These are phyloP conservation scores for Embiotoca jacksoni DNA, from an alignment of 2,113 vertebrate species.

Conservation along the genomic window DNA sequence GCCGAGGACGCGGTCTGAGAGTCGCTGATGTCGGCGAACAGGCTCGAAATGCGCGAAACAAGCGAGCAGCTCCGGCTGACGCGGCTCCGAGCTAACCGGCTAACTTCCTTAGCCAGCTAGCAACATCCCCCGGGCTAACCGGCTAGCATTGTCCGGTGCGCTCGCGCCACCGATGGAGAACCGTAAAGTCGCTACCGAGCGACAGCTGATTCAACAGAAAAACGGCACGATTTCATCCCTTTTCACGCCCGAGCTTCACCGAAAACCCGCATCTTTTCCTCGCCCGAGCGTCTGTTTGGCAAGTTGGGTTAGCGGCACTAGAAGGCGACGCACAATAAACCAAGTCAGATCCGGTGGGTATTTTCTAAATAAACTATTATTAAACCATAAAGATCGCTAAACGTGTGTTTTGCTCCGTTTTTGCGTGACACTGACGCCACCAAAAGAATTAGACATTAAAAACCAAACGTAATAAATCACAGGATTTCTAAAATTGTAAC, in stretches of 20 bases:
- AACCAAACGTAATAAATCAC: no score
- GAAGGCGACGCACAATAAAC: neutral
- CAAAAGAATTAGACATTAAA: fast-evolving
- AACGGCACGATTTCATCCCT: fast-evolving
- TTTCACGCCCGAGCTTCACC: neutral
- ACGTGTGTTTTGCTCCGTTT: fast-evolving
- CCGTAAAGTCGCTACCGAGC: no score
- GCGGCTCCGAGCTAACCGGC: constrained; percentile 62
- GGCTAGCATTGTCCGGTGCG: constrained; percentile 35
- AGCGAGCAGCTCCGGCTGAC: constrained; percentile 59
- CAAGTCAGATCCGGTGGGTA: neutral
- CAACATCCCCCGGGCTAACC: constrained; percentile 53
- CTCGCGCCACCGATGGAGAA: neutral
- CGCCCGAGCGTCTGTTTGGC: constrained; percentile 12
- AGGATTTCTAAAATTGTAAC: fast-evolving
- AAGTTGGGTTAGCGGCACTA: neutral
- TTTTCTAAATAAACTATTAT: constrained; percentile 40
- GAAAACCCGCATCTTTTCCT: constrained; percentile 3
- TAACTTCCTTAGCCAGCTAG: constrained; percentile 76
- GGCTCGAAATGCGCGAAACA: constrained; percentile 72
- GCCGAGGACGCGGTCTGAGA: neutral
- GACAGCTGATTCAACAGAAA: fast-evolving
- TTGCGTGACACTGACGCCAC: fast-evolving
- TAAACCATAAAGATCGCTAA: neutral
- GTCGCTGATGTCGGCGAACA: constrained; percentile 11